Evolutionary conservation across 2,113 vertebrate genomes (phyloP).

Genomic region (Oreamnos americanus): DNA sequence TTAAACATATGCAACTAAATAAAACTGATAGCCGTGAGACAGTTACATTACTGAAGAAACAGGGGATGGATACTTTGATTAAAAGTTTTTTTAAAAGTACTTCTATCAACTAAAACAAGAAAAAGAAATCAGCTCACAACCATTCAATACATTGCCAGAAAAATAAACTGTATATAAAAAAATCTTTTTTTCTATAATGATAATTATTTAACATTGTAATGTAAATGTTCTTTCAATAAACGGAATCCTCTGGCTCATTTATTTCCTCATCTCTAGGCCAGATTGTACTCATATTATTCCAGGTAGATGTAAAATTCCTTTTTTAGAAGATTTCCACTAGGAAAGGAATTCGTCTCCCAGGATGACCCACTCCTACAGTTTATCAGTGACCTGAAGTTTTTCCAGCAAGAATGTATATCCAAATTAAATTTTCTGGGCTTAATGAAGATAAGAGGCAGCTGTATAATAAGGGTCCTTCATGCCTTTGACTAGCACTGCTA

Average conservation of each 20-base stretch:
- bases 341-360: not conserved
- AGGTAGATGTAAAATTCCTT: not conserved
- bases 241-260: not conserved
- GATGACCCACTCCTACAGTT: not conserved
- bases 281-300: not conserved
- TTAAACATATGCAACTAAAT: not conserved
- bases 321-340: not conserved
- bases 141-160: not conserved
- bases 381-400: not conserved
- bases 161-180: not conserved
- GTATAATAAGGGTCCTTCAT: not conserved
- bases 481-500: not conserved
- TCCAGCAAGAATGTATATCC: not conserved
- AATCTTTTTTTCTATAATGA: not conserved
- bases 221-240: not conserved
- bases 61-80: not conserved
- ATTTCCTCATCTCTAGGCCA: not conserved
- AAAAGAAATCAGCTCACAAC: not conserved
- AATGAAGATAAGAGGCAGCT: not conserved
- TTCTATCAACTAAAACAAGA: not conserved
- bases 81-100: not conserved
- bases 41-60: not conserved
- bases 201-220: not conserved
- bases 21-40: not conserved
- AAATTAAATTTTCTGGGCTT: not conserved